Evolutionary conservation across 2,888 invertebrate genomes (phyloP), one percentile per base, ranked within the genome.

Genomic region (Clanis bilineata): DNA sequence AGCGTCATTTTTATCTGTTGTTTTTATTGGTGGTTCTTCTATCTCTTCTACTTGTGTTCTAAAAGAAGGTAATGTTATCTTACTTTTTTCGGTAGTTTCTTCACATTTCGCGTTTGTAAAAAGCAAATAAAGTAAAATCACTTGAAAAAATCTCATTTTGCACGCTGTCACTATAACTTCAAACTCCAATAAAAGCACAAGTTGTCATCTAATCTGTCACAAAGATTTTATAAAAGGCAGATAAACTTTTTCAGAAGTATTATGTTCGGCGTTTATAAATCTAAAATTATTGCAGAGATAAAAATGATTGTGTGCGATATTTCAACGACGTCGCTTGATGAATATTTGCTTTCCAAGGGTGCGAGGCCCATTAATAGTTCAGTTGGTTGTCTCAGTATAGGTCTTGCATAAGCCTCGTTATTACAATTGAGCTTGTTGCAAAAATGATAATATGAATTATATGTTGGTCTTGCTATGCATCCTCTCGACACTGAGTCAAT

Each of bases 391-490:
- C 2, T 59, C 41, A 9, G 18, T 28, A 59, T 68, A 25, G 72
- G 67, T 32, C 71, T 64, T 7, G 61, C 56, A 38, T 71, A 73
- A 44, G 56, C 38, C 0, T 66, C 58, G 2, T 58, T 68, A 61
- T 89, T 89, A 61, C 88, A 89, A 0, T 61, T 44, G 0, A 70
- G 60, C 9, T 54, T 62, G 51, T 83, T 79, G 61, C 89, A 89
- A 65, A 79, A 82, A 56, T 68, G 68, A 68, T 71, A 80, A 23
- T 82, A 70, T 0, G 83, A 77, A 67, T 90, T 90, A 60, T 67
- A 85, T 3, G 64, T 69, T 22, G 83, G 83, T 62, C 64, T 70
- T 7, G 70, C 38, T n/a, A 74, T 73, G 64, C 89, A 90, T 61
- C 88, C 88, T 72, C 87, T 79, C 3, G 80, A 72, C 12, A 88